Base-by-base conservation (phyloP, 53 echinoderm and acorn worm species). In the Astropecten irregularis region DNA sequence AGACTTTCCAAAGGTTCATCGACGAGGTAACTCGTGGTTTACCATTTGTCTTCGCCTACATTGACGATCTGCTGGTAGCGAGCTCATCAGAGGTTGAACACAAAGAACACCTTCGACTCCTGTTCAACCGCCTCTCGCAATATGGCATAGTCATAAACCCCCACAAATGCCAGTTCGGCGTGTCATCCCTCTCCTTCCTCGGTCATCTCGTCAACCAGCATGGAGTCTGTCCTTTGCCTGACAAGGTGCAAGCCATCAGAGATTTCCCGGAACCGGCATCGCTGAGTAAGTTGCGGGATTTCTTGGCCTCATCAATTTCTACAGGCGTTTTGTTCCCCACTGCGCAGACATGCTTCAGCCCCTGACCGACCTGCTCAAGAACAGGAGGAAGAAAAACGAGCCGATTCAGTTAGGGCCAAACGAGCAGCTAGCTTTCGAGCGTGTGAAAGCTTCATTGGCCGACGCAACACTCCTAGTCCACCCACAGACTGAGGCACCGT, bases 241-340 rank as follows among this genome's bases (percentile, higher is more conserved):
- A 1, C 15, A 86, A 86, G 33, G 53, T 86, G 26, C 23, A 62
- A 18, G 77, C 69, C 9, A 77, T 77, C 30, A 35, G 0, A 9
- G 11, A 83, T 1, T 73, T 88, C 33, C 88, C 83, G 27, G 37
- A 22, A 20, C 88, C 83, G 4, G 22, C n/a, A 0, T 50, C 88
- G 22, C 31, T 58, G 14, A 23, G 39, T 10, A 68, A 82, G 49
- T 46, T 87, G 64, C 58, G 87, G 87, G 57, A 61, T 83, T 83
- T 44, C 83, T 88, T 6, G 83, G 88, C 9, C 15, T 88, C 3
- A 36, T 82, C 27, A 88, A 88, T 51, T 88, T 88, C 63, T 88
- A 88, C 28, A 36, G 88, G 6, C 72, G 72, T 35, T 88, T 88
- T 48, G 40, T 88, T 21, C 71, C 71, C 13, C 70, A 48, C 4